phyloP scores from a whole-genome alignment of 2,113 vertebrate genomes.

The Sebastes fasciatus region DNA sequence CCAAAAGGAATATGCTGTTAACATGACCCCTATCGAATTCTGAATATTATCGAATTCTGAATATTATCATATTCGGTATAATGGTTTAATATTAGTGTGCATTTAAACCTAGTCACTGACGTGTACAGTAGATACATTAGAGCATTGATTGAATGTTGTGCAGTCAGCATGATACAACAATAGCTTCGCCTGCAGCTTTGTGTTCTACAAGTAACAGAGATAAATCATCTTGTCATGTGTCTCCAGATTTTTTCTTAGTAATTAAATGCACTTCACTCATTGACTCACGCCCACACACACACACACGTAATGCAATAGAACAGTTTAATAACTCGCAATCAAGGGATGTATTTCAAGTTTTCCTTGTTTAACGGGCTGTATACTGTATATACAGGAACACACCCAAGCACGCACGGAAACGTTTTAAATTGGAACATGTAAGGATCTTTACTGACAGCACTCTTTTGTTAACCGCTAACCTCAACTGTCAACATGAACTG shows the following conservation, averaged over 20 bases:
- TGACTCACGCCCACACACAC: not conserved
- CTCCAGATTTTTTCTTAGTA: not conserved
- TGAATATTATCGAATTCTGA: no score
- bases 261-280: not conserved
- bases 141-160: not conserved
- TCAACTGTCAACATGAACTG: not conserved
- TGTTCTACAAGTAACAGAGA: not conserved
- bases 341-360: conserved; percentile 66
- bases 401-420: not conserved
- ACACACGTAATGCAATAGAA: conserved; percentile 10
- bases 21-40: no score
- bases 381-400: not conserved
- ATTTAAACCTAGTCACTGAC: no score
- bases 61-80: no score
- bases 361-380: conserved; percentile 48
- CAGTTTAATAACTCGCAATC: not conserved
- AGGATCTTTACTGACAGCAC: not conserved
- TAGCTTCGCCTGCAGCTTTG: not conserved
- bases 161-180: not conserved
- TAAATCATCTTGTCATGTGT: not conserved
- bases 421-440: not conserved
- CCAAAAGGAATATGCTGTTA: no score
- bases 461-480: not conserved
- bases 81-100: no score
- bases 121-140: no score